Base-by-base conservation (phyloP, 2,113 vertebrate genomes). In the Dipodomys spectabilis region DNA sequence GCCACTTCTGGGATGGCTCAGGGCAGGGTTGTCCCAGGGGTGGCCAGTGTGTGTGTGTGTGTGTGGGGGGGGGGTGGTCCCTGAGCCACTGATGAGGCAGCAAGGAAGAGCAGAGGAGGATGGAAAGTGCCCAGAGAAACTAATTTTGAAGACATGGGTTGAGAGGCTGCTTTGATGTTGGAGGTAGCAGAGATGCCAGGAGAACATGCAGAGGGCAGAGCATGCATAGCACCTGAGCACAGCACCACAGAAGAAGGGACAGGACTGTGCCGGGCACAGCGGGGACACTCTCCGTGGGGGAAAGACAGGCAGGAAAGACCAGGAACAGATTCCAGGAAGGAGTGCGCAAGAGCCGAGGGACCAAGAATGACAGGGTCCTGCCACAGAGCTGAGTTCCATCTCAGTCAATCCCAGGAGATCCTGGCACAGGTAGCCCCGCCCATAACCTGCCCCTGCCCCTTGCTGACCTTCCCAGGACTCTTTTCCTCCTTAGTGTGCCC, bases 351-450 rank as follows among this genome's bases (percentile, higher is more conserved):
- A 39, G 30, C 49, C 4, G 7, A 44, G 64, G 65, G 15, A 28
- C 74, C 7, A 0, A 7, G 0, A 39, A 30, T 6, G 2, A 45
- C 0, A 0, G 53, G 45, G 72, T 2, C 0, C 6, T 0, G 27
- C 49, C 6, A 0, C 62, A 1, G n/a, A 32, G 28, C 62, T 15
- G 44, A 6, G 22, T 1, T 3, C 4, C 80, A 6, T 4, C 49
- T 5, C 27, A 11, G 0, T 4, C 8, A 9, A 44, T 74, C 65
- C 68, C 18, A 3, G 2, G 16, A 1, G 27, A 57, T 8, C 20
- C 73, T 16, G 5, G 11, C 44, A 4, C 0, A 1, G 7, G 44
- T 9, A 5, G 35, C 39, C 19, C 32, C 6, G 23, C 13, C 10
- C 1, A 19, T 5, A 30, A 1, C 67, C 10, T 5, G n/a, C 44